Base-by-base conservation (phyloP, 2,888 invertebrate species). In the Brenthis daphne region DNA sequence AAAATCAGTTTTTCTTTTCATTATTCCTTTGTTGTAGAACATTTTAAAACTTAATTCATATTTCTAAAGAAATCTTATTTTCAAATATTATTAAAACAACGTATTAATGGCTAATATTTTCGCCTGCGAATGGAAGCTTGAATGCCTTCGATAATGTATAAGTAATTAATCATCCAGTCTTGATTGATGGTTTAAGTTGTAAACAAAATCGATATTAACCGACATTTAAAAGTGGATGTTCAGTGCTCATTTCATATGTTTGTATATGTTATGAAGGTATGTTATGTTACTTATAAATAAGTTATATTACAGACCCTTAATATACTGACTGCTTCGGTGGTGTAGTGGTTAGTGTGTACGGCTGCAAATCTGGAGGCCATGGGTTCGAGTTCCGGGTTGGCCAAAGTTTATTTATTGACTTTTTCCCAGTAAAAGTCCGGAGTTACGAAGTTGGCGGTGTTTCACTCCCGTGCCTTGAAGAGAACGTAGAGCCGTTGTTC, bases 121-220 rank as follows among this genome's bases (percentile, higher is more conserved):
- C 6, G 20, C 51, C 16, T 37, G 16, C 50, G 37, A 65, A 65
- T 57, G 51, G 57, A 54, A 20, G 60, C 33, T 60, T 60, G 48
- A 56, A 64, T 57, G 77, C 78, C 81, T 82, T 80, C 85, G 83
- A 85, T 86, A 84, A 85, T 84, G 80, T 77, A 74, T 71, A 77
- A 72, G 81, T 81, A 84, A 85, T 86, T 86, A 85, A 85, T 86
- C 74, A 73, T 71, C 51, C 20, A 43, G 13, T 12, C 55, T 75
- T 82, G 85, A 85, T 85, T 79, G 84, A 85, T 85, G 81, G 72
- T 76, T 61, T 69, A 65, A 67, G 72, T 74, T 73, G 81, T 79
- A 83, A 84, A 83, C 84, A 84, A 77, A 71, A 75, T 68, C 47
- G 73, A 70, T 73, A 80, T 80, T 77, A 77, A 79, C 80, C 77